Evolutionary conservation across 2,113 vertebrate genomes (phyloP), one percentile per base, ranked within the genome.

Genomic region (Urocolius indicus): DNA sequence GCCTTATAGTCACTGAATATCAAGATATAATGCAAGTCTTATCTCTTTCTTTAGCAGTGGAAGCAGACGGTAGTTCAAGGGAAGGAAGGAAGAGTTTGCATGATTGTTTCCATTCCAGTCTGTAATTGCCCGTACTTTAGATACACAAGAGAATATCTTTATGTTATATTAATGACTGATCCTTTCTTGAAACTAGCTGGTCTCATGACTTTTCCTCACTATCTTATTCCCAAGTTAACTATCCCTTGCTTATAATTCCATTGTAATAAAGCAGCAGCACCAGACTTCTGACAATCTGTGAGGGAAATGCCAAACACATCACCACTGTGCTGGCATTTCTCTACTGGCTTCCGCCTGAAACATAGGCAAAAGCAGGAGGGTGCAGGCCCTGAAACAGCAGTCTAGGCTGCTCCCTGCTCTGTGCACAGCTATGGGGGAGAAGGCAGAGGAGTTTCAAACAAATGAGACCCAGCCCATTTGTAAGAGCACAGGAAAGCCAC

Each of bases 291-390:
- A 51, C 26, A 43, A 20, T 48, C 43, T 46, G 16, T 38, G 66
- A 36, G 48, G 73, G 12, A 73, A 90, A 75, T 0, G 0, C 32
- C 77, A n/a, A 72, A 76, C 7, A 5, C 0, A 0, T 62, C 4
- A 0, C 57, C 67, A 67, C 20, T 0, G 0, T 77, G 52, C 59
- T 45, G 32, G 38, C n/a, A 9, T 63, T 92, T 83, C 61, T 87
- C 45, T 17, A 30, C 13, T 16, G 57, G 67, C 16, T 94, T 59
- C 43, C 34, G 43, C 30, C 21, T 55, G 46, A 21, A 67, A 94
- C 78, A 34, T 8, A 12, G 9, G 29, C 15, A 18, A 57, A 87
- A 72, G 52, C 8, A 11, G 57, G 34, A 30, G 32, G 52, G 15
- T 4, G 10, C 38, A 72, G 48, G 30, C 6, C n/a, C 41, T 27